Evolutionary conservation across 2,888 invertebrate genomes (phyloP).

Genomic region (Agriopis marginaria): DNA sequence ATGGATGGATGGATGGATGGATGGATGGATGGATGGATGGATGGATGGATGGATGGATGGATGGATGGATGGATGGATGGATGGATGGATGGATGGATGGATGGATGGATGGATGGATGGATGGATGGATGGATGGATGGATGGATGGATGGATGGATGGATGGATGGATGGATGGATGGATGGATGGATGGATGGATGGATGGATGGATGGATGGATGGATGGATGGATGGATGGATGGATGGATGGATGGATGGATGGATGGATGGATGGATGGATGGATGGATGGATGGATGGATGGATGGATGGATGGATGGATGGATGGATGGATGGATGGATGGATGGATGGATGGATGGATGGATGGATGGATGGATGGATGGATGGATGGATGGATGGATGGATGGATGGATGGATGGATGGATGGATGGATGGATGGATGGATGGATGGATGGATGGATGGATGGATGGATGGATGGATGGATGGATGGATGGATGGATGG

Average conservation of each 20-base stretch:
- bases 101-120: background rate
- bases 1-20: too few relatives aligned
- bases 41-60: too few relatives aligned
- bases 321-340: background rate
- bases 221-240: background rate
- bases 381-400: background rate
- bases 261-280: background rate
- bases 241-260: background rate
- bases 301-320: background rate
- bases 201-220: background rate
- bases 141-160: constrained; percentile 9
- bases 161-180: constrained; percentile 16
- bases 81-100: too few relatives aligned
- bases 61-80: too few relatives aligned
- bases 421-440: background rate
- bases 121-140: constrained; percentile 23
- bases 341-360: background rate
- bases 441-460: background rate
- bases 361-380: background rate
- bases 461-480: background rate
- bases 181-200: constrained; percentile 5
- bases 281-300: background rate
- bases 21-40: too few relatives aligned
- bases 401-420: background rate
- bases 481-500: background rate